Evolutionary conservation across 2,797 vertebrate genomes (phyloP).

Genomic region (Sternarchorhynchus goeldii): DNA sequence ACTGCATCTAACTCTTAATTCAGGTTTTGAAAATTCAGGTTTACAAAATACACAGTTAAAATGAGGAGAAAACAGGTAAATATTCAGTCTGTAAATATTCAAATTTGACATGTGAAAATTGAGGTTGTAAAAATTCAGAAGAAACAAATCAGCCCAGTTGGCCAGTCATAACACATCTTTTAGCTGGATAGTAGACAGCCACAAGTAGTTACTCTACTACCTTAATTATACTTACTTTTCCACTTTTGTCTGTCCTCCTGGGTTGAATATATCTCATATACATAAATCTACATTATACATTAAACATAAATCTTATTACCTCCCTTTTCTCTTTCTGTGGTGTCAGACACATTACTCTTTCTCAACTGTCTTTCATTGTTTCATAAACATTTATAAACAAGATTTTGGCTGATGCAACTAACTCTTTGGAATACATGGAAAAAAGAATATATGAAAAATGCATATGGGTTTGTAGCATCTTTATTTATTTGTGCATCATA

Average conservation of each 20-base stretch:
- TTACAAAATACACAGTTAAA: too few relatives aligned
- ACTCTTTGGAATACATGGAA: constrained; percentile 1
- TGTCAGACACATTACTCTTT: constrained; percentile 30
- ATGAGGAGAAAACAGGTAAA: too few relatives aligned
- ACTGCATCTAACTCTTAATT: too few relatives aligned
- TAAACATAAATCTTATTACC: not conserved
- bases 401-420: constrained; percentile 8
- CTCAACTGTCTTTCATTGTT: constrained; percentile 16
- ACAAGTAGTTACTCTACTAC: too few relatives aligned
- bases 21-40: too few relatives aligned
- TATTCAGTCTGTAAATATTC: too few relatives aligned
- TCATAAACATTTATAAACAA: constrained; percentile 12
- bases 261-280: constrained; percentile 25
- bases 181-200: too few relatives aligned
- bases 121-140: too few relatives aligned
- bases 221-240: not conserved
- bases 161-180: too few relatives aligned
- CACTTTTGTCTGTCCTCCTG: constrained; percentile 21
- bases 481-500: not conserved
- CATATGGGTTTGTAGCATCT: not conserved
- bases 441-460: not conserved
- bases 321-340: constrained; percentile 2
- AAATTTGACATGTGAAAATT: too few relatives aligned
- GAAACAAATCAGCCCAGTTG: too few relatives aligned
- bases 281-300: not conserved